Conservation (phyloP, 2,797 vertebrate genomes). For the Apodemus agrarius region DNA sequence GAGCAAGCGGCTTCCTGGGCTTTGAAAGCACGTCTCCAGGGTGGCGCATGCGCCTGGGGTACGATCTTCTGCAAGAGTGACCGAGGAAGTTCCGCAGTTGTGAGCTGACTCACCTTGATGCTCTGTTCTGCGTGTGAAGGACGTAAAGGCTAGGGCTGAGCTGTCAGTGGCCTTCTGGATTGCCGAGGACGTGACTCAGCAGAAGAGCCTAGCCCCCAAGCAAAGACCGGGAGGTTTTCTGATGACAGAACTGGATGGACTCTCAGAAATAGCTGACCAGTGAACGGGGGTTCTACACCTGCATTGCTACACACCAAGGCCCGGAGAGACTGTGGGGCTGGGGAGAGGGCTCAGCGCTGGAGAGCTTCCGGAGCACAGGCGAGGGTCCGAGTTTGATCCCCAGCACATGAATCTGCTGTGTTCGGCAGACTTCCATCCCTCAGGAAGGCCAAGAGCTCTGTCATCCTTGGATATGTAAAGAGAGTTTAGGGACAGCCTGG, state of each 20-base stretch:
- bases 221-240: neutral
- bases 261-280: neutral
- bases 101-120: neutral
- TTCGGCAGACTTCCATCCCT: neutral
- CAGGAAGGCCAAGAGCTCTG: neutral
- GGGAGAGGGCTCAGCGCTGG: neutral
- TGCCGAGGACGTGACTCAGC: neutral
- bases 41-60: neutral
- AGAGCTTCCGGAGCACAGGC: neutral
- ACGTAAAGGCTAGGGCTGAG: neutral
- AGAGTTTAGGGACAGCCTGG: neutral
- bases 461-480: neutral
- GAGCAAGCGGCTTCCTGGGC: neutral
- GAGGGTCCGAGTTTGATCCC: neutral
- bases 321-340: neutral
- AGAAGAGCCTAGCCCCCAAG: neutral
- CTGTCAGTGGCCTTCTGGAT: too few species aligned
- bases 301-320: neutral
- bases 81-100: neutral
- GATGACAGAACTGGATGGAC: neutral
- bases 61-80: neutral
- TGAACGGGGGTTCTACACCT: neutral
- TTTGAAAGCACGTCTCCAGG: neutral
- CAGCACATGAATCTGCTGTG: neutral
- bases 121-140: neutral